A percentile compares a stretch with the other conserved stretches of the same genome.
These are phyloP conservation scores for Pygmarrhopalites habei DNA, from an alignment of 1,140 invertebrate genomes.

Conservation along the genomic window DNA sequence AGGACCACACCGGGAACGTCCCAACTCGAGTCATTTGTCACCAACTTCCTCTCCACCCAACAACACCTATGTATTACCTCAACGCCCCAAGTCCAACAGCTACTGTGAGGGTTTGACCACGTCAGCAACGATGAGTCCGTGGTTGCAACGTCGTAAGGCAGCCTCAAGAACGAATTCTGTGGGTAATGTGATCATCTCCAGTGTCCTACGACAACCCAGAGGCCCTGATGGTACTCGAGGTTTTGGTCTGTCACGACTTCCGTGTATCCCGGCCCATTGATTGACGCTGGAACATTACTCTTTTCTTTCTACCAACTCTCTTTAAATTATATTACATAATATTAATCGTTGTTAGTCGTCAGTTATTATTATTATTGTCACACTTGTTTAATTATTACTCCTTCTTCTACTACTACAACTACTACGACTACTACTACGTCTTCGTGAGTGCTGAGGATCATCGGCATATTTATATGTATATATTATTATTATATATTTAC, in stretches of 20 bases:
- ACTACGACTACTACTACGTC: too few relatives aligned
- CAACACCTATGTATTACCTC: constrained; percentile 12
- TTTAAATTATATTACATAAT: too few relatives aligned
- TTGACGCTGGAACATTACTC: too few relatives aligned
- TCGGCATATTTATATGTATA: too few relatives aligned
- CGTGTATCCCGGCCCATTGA: neutral
- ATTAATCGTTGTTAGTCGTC: too few relatives aligned
- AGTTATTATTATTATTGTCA: too few relatives aligned
- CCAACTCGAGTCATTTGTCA: neutral
- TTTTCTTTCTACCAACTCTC: too few relatives aligned
- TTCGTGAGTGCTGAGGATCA: too few relatives aligned
- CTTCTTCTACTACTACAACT: too few relatives aligned
- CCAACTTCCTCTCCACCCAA: constrained; percentile 25
- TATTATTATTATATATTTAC: too few relatives aligned
- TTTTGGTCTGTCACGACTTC: constrained; percentile 14
- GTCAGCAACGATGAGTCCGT: constrained; percentile 44
- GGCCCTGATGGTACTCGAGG: constrained; percentile 37
- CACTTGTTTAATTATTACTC: too few relatives aligned
- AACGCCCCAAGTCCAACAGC: constrained; percentile 38
- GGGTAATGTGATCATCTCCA: constrained; percentile 22
- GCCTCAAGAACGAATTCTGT: constrained; percentile 40
- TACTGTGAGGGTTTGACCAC: constrained; percentile 38
- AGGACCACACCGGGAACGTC: neutral
- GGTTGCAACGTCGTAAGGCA: constrained; percentile 48
- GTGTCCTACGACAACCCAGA: constrained; percentile 32